Base-by-base conservation (phyloP, 2,113 vertebrate species). In the Pseudopipra pipra region DNA sequence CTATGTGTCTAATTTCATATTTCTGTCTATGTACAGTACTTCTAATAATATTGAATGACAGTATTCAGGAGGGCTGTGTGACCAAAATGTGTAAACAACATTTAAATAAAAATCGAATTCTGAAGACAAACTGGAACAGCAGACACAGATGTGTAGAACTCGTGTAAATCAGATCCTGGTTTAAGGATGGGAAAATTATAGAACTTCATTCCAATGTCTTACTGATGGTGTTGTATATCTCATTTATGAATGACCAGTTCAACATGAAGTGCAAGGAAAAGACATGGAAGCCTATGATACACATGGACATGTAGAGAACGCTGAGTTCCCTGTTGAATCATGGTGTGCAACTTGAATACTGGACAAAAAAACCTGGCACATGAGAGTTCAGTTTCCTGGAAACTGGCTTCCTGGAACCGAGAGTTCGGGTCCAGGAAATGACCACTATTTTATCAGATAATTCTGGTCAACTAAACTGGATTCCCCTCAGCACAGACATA, bases 301-400 rank as follows among this genome's bases (percentile, higher is more conserved):
- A 19, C 33, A 3, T 43, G 22, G 14, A 52, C 19, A 54, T 5
- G 5, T 4, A 56, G 37, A 37, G 30, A 47, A 35, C 30, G 43
- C 6, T 62, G 41, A 52, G 4, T 37, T 55, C 59, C 8, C 20
- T 5, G 1, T 12, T 0, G 0, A 87, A 77, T 49, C 61, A 74
- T 47, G 18, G 54, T 19, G 3, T 27, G 11, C n/a, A 74, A 19
- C 16, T 23, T 78, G 18, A 19, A 13, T 94, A 78, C 41, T 85
- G 24, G 70, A 74, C 61, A 85, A 73, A 37, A 35, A 58, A 58
- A 15, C 8, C 8, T 7, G 81, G 17, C 22, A 41, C 4, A 31
- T 23, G 4, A 66, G 7, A 74, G n/a, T 58, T 81, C 21, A 24
- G 11, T 39, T 71, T 85, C 56, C n/a, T 24, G 12, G 8, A 71